A percentile compares a stretch with the other conserved stretches of the same genome.
phyloP scores from a whole-genome alignment of 2,888 invertebrate genomes.

The Chymomyza caudatula region DNA sequence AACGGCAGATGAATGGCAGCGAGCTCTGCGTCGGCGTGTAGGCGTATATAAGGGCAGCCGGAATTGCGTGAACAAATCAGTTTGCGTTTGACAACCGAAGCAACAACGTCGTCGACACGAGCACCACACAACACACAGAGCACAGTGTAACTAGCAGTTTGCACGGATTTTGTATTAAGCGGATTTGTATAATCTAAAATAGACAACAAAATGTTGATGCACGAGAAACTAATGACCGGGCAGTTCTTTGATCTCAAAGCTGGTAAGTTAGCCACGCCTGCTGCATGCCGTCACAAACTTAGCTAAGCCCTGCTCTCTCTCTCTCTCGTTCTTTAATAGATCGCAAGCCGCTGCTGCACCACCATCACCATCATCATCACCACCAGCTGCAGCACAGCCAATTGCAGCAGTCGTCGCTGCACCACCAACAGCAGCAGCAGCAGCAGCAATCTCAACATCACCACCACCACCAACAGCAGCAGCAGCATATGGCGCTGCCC shows the following conservation, averaged over 20 bases:
- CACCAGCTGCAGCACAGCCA: conserved; percentile 25
- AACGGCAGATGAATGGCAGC: not conserved
- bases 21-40: conserved; percentile 42
- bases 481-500: conserved; percentile 50
- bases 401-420: conserved; percentile 39
- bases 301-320: not conserved
- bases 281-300: not conserved
- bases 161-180: conserved; percentile 32
- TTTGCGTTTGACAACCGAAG: conserved; percentile 56
- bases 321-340: conserved; percentile 41
- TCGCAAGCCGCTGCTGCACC: conserved; percentile 58
- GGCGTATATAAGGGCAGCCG: conserved; percentile 58
- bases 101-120: conserved; percentile 21
- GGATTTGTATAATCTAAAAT: not conserved
- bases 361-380: conserved; percentile 55
- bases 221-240: conserved; percentile 74
- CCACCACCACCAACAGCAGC: conserved; percentile 44
- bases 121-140: not conserved
- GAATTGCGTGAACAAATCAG: conserved; percentile 58
- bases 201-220: conserved; percentile 67
- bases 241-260: conserved; percentile 75
- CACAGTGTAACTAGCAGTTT: not conserved
- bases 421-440: conserved; percentile 40
- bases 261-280: conserved; percentile 63
- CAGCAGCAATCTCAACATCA: conserved; percentile 14